Evolutionary conservation across 2,888 invertebrate genomes (phyloP), one percentile per base, ranked within the genome.

Genomic region (Biston betularia): DNA sequence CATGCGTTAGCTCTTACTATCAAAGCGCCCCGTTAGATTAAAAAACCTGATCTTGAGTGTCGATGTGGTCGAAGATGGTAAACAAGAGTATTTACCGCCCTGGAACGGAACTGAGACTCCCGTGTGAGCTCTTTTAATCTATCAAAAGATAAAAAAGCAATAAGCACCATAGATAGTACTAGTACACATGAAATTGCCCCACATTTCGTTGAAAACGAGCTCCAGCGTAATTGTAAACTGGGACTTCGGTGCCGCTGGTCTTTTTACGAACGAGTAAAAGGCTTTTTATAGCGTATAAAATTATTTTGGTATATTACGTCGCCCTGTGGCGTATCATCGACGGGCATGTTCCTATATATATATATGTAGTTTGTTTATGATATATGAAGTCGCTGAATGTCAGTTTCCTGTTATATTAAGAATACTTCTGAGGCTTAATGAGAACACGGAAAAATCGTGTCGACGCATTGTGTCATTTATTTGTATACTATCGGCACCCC

Each of bases 211-310:
- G 48, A 7, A 59, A 67, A 66, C 63, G 68, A 55, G 63, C 58
- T 42, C 50, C 40, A 14, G 24, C 53, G 55, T 68, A 70, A 70
- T 71, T 70, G 70, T 63, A 56, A 61, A 65, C 50, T 60, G 67
- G 65, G 59, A 62, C 57, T 65, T 63, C 63, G 53, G 35, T 14
- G 54, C 54, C 54, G 54, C 65, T 58, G 52, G 54, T 7, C 48
- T 79, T 83, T 85, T 83, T 83, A 80, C 78, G 85, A 72, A 75
- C 71, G 71, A 84, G 84, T 88, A 86, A 89, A 86, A 87, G 87
- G 83, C 77, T 84, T 89, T 89, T 89, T 89, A 89, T 86, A 79
- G 77, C 84, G 82, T 87, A 86, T 89, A 86, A 89, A 88, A 87
- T 87, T 88, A 88, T 89, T 88, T 89, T 87, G 74, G 87, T 86